Evolutionary conservation across 2,797 vertebrate genomes (phyloP).

Genomic region (Sardinella longiceps): DNA sequence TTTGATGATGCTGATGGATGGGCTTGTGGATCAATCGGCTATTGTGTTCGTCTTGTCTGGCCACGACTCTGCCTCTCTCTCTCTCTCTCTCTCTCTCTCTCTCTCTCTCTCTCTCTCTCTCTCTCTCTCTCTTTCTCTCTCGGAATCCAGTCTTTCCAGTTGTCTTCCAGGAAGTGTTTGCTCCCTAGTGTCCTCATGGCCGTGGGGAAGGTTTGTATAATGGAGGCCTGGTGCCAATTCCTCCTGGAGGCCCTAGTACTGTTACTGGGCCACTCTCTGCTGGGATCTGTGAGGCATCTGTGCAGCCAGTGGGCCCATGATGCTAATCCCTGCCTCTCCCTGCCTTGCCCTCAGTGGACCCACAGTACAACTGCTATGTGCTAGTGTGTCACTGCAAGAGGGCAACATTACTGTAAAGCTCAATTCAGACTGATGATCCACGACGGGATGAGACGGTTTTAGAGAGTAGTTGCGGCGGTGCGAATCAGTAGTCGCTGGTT

Average conservation of each 20-base stretch:
- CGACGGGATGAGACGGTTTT: too few species aligned
- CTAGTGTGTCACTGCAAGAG: background rate
- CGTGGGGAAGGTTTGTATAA: slow-evolving; percentile 25
- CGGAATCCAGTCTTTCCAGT: slow-evolving; percentile 32
- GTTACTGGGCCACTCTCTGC: background rate
- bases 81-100: background rate
- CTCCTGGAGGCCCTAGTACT: slow-evolving; percentile 29
- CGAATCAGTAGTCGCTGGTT: too few species aligned
- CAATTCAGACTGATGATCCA: too few species aligned
- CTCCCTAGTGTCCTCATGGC: slow-evolving; percentile 39
- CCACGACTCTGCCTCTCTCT: background rate
- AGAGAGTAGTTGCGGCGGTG: too few species aligned
- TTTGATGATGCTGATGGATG: background rate
- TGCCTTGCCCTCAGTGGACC: too few species aligned
- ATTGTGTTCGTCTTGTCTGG: background rate
- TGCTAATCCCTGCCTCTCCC: too few species aligned
- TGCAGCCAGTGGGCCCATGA: background rate
- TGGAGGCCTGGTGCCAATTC: slow-evolving; percentile 22
- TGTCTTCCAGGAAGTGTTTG: slow-evolving; percentile 38
- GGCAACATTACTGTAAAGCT: too few species aligned
- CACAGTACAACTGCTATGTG: too few species aligned
- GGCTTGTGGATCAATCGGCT: background rate
- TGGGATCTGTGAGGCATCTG: background rate
- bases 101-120: background rate
- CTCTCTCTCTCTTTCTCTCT: background rate